These are phyloP conservation scores for Paratrypauchen microcephalus DNA, from an alignment of 2,797 vertebrate genomes.

Conservation along the genomic window DNA sequence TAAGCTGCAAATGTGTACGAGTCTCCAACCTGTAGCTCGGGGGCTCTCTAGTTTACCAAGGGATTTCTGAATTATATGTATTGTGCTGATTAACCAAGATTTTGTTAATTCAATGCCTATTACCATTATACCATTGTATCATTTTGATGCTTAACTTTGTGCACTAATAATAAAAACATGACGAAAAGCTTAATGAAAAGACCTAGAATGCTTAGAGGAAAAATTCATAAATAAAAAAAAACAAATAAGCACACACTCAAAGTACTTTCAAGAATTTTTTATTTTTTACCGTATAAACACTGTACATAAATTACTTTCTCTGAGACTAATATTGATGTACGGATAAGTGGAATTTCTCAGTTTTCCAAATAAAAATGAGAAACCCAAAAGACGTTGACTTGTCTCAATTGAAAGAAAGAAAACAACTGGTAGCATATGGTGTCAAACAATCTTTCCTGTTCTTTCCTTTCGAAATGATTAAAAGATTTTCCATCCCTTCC, in stretches of 20 bases:
- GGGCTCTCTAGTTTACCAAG: too few relatives aligned
- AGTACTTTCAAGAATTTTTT: conserved; percentile 92
- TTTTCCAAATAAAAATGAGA: conserved; percentile 68
- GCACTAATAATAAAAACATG: too few relatives aligned
- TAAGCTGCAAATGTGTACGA: too few relatives aligned
- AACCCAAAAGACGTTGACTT: conserved; percentile 89
- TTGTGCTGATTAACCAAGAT: too few relatives aligned
- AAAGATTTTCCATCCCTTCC: conserved; percentile 39
- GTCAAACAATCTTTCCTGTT: conserved; percentile 72
- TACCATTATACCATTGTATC: too few relatives aligned
- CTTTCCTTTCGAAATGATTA: conserved; percentile 54
- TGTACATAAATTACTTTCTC: conserved; percentile 99
- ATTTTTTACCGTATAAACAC: conserved; percentile 98
- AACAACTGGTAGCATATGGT: conserved; percentile 85
- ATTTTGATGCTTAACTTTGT: too few relatives aligned
- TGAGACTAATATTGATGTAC: conserved; percentile 99
- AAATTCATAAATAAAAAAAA: neutral
- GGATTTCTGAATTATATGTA: too few relatives aligned
- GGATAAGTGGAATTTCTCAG: conserved; percentile 92
- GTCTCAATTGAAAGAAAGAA: conserved; percentile 80
- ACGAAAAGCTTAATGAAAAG: too few relatives aligned
- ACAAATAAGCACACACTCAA: neutral
- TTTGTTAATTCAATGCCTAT: too few relatives aligned
- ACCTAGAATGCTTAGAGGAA: neutral
- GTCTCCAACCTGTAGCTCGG: too few relatives aligned